Evolutionary conservation across 2,797 vertebrate genomes (phyloP).

Genomic region (Cynopterus sphinx): DNA sequence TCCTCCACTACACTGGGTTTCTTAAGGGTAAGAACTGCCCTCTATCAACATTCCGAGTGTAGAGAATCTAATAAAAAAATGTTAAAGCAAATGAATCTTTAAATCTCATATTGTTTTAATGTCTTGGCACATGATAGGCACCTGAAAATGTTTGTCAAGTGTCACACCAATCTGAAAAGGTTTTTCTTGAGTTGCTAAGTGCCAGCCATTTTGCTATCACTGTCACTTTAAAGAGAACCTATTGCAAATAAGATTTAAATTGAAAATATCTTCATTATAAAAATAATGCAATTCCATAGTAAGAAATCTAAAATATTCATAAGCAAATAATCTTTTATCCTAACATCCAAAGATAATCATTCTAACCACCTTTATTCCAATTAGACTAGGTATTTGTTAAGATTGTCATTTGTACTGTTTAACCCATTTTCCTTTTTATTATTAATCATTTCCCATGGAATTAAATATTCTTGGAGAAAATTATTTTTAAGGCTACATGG

Average conservation of each 20-base stretch:
- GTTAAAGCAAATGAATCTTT: neutral
- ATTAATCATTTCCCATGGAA: neutral
- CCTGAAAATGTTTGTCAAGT: neutral
- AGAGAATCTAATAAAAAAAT: neutral
- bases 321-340: neutral
- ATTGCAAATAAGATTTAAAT: conserved; percentile 31
- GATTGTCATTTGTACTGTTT: neutral
- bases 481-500: neutral
- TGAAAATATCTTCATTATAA: conserved; percentile 32
- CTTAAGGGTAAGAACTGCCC: neutral
- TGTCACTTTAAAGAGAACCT: neutral
- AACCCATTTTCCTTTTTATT: neutral
- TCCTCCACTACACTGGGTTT: neutral
- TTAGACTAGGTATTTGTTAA: neutral
- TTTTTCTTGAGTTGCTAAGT: neutral
- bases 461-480: conserved; percentile 40
- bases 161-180: neutral
- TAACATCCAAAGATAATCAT: neutral
- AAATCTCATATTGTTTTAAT: neutral
- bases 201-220: neutral
- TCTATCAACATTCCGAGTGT: neutral
- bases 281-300: neutral
- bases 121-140: neutral
- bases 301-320: conserved; percentile 17
- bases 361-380: neutral